Evolutionary conservation across 1,140 invertebrate species (phyloP).

Genomic region (Meteorus sp.): DNA sequence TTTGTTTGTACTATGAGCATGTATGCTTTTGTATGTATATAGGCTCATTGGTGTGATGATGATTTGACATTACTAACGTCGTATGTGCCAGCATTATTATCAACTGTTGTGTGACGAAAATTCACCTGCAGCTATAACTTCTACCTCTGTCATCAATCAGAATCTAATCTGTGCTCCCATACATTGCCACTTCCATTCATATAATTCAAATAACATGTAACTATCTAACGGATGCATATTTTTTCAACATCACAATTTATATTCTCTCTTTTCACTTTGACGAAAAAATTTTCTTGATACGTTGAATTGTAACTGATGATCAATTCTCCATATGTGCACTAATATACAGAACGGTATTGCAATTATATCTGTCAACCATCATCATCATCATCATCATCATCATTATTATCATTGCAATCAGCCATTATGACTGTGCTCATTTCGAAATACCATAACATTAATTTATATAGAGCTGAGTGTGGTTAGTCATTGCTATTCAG

Average conservation of each 20-base stretch:
- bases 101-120: conserved; percentile 25
- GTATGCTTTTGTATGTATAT: conserved; percentile 1
- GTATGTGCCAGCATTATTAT: conserved; percentile 45
- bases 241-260: not conserved
- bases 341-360: no score
- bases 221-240: no score
- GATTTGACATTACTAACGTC: conserved; percentile 45
- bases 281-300: no score
- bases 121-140: conserved; percentile 43
- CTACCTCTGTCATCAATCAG: conserved; percentile 44
- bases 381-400: not conserved
- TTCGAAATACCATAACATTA: no score
- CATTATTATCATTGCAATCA: not conserved
- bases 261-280: no score
- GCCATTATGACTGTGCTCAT: no score
- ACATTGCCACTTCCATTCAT: no score
- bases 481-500: no score
- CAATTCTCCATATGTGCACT: no score
- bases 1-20: no score
- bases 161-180: conserved; percentile 28
- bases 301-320: conserved; percentile 29
- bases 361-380: not conserved
- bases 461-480: no score
- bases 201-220: no score
- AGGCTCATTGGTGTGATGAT: conserved; percentile 36